phyloP scores from a whole-genome alignment of 1,140 invertebrate species.

The Nebria ingens region DNA sequence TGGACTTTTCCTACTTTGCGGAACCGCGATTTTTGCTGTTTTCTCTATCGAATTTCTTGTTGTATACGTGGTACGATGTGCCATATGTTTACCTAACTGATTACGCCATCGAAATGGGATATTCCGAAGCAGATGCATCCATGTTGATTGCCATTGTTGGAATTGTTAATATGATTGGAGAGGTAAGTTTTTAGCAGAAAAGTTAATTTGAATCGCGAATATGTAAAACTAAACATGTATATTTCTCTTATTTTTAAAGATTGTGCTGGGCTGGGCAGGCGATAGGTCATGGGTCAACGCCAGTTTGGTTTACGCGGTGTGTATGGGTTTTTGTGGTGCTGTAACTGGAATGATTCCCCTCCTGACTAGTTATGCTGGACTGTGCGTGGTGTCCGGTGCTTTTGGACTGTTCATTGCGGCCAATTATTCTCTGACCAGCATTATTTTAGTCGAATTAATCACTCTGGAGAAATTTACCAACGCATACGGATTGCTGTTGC shows the following conservation, averaged over 20 bases:
- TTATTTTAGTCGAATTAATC: conserved; percentile 76
- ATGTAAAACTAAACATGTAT: neutral
- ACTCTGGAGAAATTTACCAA: conserved; percentile 80
- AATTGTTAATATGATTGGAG: conserved; percentile 75
- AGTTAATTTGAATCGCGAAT: conserved; percentile 7
- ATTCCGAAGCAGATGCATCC: conserved; percentile 59
- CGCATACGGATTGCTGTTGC: conserved; percentile 74
- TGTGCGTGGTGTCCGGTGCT: conserved; percentile 53
- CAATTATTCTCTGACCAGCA: conserved; percentile 77
- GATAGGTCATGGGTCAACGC: conserved; percentile 67
- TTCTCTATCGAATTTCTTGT: conserved; percentile 71
- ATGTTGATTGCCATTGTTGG: conserved; percentile 78
- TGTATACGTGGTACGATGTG: conserved; percentile 83
- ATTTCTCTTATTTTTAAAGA: conserved; percentile 47
- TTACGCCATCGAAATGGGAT: conserved; percentile 59
- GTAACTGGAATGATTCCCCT: conserved; percentile 62
- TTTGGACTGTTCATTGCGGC: conserved; percentile 81
- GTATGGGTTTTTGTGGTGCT: conserved; percentile 65
- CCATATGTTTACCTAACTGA: conserved; percentile 79
- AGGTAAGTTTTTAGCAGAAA: conserved; percentile 54
- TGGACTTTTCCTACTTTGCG: conserved; percentile 66
- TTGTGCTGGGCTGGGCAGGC: conserved; percentile 77
- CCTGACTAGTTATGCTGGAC: conserved; percentile 44
- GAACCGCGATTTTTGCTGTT: conserved; percentile 64
- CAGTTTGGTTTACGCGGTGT: conserved; percentile 63